Percentiles rank a stretch among this genome's conserved stretches.
Conservation (phyloP, 2,888 invertebrate genomes). For the Macrophya alboannulata region DNA sequence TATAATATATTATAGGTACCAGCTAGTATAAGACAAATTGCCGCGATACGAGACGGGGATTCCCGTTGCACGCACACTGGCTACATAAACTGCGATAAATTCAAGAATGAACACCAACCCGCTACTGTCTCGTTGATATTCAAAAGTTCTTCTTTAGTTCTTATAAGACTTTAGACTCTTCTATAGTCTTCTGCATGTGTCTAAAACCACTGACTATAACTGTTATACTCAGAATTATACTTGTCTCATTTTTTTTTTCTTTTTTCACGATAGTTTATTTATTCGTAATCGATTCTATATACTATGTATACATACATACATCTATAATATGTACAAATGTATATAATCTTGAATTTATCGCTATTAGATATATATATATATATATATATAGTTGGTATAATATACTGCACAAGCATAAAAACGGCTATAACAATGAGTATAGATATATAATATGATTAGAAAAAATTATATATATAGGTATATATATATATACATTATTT, state of each 20-base stretch:
- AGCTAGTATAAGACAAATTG: slow-evolving; percentile 50
- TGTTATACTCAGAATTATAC: neutral
- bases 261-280: neutral
- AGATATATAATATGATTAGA: neutral
- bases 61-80: slow-evolving; percentile 41
- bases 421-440: neutral
- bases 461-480: neutral
- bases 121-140: slow-evolving; percentile 22
- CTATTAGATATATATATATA: slow-evolving; percentile 14
- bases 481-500: neutral
- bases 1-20: slow-evolving; percentile 38
- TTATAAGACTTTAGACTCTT: neutral
- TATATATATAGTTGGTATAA: neutral
- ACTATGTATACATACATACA: neutral
- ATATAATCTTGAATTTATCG: neutral
- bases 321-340: neutral
- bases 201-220: neutral
- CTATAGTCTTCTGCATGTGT: neutral
- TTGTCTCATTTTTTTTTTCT: neutral
- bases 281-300: neutral
- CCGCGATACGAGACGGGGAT: slow-evolving; percentile 37
- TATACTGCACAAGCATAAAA: slow-evolving; percentile 14
- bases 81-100: slow-evolving; percentile 48
- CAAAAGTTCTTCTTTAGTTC: slow-evolving; percentile 36
- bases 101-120: slow-evolving; percentile 40